Percentiles rank a stretch among this genome's conserved stretches.
Evolutionary conservation across 2,797 vertebrate species (phyloP).

Genomic region (Sebastes aleutianus): DNA sequence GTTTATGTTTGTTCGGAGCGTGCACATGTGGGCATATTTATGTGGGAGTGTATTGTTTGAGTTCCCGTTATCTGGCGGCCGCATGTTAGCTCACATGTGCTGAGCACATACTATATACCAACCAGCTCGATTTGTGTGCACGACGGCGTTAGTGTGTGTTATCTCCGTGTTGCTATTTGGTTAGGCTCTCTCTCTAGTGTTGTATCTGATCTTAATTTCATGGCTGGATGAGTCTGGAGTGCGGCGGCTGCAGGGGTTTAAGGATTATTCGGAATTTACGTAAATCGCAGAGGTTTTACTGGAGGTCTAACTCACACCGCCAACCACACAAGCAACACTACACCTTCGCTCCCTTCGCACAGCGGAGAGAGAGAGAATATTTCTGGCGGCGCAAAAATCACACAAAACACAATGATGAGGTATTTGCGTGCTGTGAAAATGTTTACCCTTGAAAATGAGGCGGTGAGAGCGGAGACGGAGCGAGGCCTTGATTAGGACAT

Average conservation of each 20-base stretch:
- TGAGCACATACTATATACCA: conserved; percentile 18
- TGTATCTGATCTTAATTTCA: conserved; percentile 83
- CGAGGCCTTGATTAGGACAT: conserved; percentile 77
- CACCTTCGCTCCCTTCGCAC: conserved; percentile 41
- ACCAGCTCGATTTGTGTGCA: conserved; percentile 43
- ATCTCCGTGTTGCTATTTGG: conserved; percentile 57
- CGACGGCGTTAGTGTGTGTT: conserved; percentile 15
- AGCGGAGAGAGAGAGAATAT: conserved; percentile 29
- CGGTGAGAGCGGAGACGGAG: conserved; percentile 60
- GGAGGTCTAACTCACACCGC: conserved; percentile 3
- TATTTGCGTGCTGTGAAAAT: conserved; percentile 74
- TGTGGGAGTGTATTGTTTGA: conserved; percentile 55
- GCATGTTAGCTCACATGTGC: conserved; percentile 62
- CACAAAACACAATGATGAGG: conserved; percentile 63
- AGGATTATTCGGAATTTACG: conserved; percentile 70
- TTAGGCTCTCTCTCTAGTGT: conserved; percentile 34
- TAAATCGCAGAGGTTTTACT: conserved; percentile 42
- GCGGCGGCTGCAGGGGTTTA: conserved; percentile 52
- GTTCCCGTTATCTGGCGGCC: conserved; percentile 35
- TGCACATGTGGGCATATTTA: conserved; percentile 35
- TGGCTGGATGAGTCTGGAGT: conserved; percentile 62
- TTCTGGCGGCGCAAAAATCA: conserved; percentile 37
- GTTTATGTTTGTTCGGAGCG: conserved; percentile 39
- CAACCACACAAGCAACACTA: conserved; percentile 25
- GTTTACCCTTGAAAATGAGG: conserved; percentile 79